Percentiles rank a stretch among this genome's conserved stretches.
Evolutionary conservation across 1,140 invertebrate genomes (phyloP).

Genomic region (Zaprionus vittiger): DNA sequence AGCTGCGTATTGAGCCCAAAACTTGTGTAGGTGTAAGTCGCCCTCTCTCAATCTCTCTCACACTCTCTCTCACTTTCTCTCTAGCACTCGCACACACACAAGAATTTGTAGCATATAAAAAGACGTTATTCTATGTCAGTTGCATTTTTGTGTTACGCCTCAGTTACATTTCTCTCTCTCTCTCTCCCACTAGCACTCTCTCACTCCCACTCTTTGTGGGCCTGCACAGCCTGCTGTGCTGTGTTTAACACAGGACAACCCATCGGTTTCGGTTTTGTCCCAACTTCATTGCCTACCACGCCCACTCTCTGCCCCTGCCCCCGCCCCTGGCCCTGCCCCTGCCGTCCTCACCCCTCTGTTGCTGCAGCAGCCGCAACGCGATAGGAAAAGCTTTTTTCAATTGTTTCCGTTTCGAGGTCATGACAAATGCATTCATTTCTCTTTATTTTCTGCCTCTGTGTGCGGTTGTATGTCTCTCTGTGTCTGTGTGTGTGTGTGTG

Average conservation of each 20-base stretch:
- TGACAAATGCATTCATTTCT: slow-evolving; percentile 79
- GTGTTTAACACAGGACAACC: slow-evolving; percentile 12
- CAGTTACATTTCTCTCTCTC: slow-evolving; percentile 47
- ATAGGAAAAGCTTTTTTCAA: slow-evolving; percentile 81
- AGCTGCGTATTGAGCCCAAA: slow-evolving; percentile 3
- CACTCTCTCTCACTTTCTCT: background rate
- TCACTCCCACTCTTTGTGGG: background rate
- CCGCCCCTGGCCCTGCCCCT: background rate
- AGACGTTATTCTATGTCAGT: slow-evolving; percentile 78
- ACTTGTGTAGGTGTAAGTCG: slow-evolving; percentile 3
- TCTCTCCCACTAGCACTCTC: background rate
- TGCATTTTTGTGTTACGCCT: slow-evolving; percentile 71
- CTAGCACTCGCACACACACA: background rate
- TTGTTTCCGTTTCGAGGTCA: slow-evolving; percentile 81
- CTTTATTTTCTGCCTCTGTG: slow-evolving; percentile 61
- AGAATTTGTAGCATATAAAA: slow-evolving; percentile 41
- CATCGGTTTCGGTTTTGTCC: slow-evolving; percentile 18
- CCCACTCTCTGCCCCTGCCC: background rate
- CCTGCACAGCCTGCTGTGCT: slow-evolving; percentile 15
- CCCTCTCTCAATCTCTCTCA: background rate
- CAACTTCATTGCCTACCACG: slow-evolving; percentile 21
- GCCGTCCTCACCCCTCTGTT: background rate
- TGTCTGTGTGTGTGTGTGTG: slow-evolving; percentile 11
- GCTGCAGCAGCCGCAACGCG: slow-evolving; percentile 53
- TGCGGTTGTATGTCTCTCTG: slow-evolving; percentile 18